Percentiles rank a stretch among this genome's conserved stretches.
These are phyloP conservation scores for Sander lucioperca DNA, from an alignment of 2,113 vertebrate species.

Conservation along the genomic window DNA sequence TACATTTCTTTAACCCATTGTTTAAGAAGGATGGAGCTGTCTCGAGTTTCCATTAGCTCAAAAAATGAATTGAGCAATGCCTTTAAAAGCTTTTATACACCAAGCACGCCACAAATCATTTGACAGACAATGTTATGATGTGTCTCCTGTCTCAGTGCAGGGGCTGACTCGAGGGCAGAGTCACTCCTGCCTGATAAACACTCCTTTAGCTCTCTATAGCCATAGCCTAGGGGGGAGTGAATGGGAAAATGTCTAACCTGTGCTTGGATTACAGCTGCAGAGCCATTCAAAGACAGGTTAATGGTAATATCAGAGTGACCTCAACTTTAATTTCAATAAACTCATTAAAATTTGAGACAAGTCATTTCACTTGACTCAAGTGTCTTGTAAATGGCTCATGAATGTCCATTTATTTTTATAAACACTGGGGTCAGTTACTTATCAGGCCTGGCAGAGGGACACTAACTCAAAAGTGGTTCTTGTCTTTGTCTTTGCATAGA, in stretches of 20 bases:
- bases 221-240: conserved; percentile 59
- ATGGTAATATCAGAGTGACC: conserved; percentile 75
- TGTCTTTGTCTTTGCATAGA: conserved; percentile 86
- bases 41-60: conserved; percentile 67
- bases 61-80: conserved; percentile 72
- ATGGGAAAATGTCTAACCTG: conserved; percentile 61
- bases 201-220: conserved; percentile 58
- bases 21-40: conserved; percentile 50
- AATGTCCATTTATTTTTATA: conserved; percentile 89
- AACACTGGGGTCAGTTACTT: conserved; percentile 94
- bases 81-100: conserved; percentile 70
- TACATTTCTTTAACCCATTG: conserved; percentile 52
- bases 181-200: conserved; percentile 80
- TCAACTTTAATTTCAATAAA: conserved; percentile 84
- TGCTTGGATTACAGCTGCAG: conserved; percentile 69
- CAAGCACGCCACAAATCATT: conserved; percentile 68
- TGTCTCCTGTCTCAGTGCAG: conserved; percentile 67
- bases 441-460: conserved; percentile 87
- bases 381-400: conserved; percentile 81
- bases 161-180: conserved; percentile 70
- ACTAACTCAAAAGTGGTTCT: conserved; percentile 84
- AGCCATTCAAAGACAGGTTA: conserved; percentile 75
- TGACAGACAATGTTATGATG: conserved; percentile 76
- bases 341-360: conserved; percentile 76
- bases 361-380: conserved; percentile 71